phyloP scores from a whole-genome alignment of 2,113 vertebrate species.

The Heterocephalus glaber region DNA sequence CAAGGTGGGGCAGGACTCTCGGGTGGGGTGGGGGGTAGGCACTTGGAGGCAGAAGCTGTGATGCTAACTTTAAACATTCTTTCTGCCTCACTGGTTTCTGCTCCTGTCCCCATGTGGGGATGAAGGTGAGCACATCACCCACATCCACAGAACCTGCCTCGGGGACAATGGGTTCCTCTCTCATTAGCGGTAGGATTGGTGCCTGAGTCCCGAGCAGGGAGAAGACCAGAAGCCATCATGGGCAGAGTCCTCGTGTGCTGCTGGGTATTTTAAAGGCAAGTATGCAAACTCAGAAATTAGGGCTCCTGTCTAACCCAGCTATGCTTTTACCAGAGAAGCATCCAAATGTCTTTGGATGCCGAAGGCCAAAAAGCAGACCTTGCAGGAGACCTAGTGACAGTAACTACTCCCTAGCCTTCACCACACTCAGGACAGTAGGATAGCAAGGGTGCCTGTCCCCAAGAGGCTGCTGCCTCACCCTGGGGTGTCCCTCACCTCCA shows the following conservation, averaged over 20 bases:
- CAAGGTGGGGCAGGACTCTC: accelerated
- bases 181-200: neutral
- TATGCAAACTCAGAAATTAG: neutral
- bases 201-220: neutral
- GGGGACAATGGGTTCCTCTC: neutral
- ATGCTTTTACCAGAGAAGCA: neutral
- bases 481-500: neutral
- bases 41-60: neutral
- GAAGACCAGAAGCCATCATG: neutral
- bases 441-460: neutral
- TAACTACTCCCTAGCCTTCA: neutral
- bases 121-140: neutral
- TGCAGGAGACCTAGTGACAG: neutral
- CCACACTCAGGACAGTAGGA: neutral
- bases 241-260: neutral
- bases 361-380: neutral
- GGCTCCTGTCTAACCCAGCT: neutral
- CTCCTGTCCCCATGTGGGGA: neutral
- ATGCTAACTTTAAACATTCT: neutral
- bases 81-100: neutral
- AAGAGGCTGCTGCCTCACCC: neutral
- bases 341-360: neutral
- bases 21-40: neutral
- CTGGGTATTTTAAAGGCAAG: neutral
- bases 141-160: neutral